These are phyloP conservation scores for Tenualosa thibaudeaui DNA, from an alignment of 2,797 vertebrate genomes.

Conservation along the genomic window DNA sequence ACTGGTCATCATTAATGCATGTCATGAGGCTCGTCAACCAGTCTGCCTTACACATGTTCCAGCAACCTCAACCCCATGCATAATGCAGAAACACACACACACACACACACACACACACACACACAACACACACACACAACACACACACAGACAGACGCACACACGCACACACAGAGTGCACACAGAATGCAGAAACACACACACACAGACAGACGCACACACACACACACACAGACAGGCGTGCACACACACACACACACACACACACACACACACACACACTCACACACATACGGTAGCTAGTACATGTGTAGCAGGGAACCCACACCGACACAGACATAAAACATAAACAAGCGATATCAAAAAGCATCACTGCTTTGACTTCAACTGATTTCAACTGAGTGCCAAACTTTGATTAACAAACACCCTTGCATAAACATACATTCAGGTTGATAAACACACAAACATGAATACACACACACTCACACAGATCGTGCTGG, in stretches of 20 bases:
- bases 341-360: neutral
- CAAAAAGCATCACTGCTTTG: neutral
- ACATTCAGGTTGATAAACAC: neutral
- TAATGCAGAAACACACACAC: constrained; percentile 60
- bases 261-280: constrained; percentile 53
- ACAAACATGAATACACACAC: neutral
- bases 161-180: neutral
- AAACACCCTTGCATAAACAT: neutral
- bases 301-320: neutral
- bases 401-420: neutral
- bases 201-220: constrained; percentile 29
- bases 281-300: neutral
- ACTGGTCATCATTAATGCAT: constrained; percentile 55
- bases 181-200: neutral
- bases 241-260: constrained; percentile 37
- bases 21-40: constrained; percentile 58
- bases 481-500: neutral
- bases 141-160: neutral
- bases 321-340: neutral
- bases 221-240: constrained; percentile 45
- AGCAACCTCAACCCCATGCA: constrained; percentile 48
- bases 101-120: constrained; percentile 44
- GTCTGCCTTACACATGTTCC: constrained; percentile 54
- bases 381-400: neutral
- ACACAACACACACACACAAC: neutral